Conservation (phyloP, 2,113 vertebrate genomes). For the Gymnobelideus leadbeateri region DNA sequence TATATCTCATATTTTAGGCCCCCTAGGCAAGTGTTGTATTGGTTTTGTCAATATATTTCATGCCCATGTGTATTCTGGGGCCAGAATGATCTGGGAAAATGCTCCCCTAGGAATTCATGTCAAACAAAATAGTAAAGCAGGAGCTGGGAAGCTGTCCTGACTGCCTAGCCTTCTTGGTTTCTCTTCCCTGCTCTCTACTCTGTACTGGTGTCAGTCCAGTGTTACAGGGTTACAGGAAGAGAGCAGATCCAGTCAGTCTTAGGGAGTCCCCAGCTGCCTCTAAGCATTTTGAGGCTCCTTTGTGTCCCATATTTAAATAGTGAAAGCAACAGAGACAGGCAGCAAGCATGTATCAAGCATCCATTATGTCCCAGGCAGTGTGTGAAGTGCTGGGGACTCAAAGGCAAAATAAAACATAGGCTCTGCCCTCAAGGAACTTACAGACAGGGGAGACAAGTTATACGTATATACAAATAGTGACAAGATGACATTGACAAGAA, state of each 20-base stretch:
- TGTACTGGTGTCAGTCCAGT: neutral
- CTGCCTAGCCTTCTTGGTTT: neutral
- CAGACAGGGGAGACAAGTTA: neutral
- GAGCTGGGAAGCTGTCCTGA: neutral
- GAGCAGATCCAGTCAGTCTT: neutral
- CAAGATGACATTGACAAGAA: neutral
- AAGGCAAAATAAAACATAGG: neutral
- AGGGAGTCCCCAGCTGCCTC: neutral
- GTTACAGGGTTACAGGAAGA: neutral
- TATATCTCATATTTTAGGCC: neutral
- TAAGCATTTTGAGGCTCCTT: neutral
- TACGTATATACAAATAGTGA: neutral
- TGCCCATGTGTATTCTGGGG: neutral
- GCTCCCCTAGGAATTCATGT: neutral
- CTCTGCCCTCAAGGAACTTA: neutral
- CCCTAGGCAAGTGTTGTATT: neutral
- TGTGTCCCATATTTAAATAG: neutral
- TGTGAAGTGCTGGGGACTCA: neutral
- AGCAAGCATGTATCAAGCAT: neutral
- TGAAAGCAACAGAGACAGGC: neutral
- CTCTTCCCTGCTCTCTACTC: neutral
- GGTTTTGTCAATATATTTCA: neutral
- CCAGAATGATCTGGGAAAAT: neutral
- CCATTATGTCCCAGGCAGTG: neutral
- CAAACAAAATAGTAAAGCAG: neutral